phyloP scores from a whole-genome alignment of 2,113 vertebrate species.

The Albula goreensis region DNA sequence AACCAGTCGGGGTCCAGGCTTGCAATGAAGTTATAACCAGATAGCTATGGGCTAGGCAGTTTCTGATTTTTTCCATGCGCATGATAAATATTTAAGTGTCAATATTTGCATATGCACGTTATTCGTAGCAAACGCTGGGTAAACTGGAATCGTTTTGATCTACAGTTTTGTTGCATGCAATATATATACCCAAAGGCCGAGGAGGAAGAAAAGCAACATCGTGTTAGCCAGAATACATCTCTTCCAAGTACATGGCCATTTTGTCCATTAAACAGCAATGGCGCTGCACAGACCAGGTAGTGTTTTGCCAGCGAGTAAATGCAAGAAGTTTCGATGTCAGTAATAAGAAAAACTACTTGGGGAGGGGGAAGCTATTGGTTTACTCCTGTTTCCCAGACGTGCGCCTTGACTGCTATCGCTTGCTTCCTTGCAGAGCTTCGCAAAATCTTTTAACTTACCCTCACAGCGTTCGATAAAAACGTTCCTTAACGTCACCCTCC shows the following conservation, averaged over 20 bases:
- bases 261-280: slow-evolving; percentile 72
- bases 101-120: neutral
- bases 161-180: neutral
- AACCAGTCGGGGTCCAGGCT: no score
- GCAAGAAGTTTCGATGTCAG: slow-evolving; percentile 39
- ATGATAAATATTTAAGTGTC: neutral
- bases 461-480: slow-evolving; percentile 39
- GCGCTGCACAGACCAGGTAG: slow-evolving; percentile 64
- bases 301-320: slow-evolving; percentile 32
- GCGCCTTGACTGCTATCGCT: neutral
- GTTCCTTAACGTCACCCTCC: slow-evolving; percentile 51
- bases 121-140: neutral
- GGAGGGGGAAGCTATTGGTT: neutral
- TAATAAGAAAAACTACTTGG: slow-evolving; percentile 10
- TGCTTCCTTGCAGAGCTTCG: neutral
- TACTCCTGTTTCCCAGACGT: neutral
- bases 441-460: slow-evolving; percentile 55
- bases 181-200: neutral
- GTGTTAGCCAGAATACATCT: neutral
- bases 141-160: neutral
- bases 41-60: no score
- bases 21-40: no score
- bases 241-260: slow-evolving; percentile 69
- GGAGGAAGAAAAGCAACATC: neutral
- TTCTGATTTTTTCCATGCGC: neutral